Percentiles rank a stretch among this genome's conserved stretches.
phyloP scores from a whole-genome alignment of 1,140 invertebrate genomes.

The Phortica variegata region DNA sequence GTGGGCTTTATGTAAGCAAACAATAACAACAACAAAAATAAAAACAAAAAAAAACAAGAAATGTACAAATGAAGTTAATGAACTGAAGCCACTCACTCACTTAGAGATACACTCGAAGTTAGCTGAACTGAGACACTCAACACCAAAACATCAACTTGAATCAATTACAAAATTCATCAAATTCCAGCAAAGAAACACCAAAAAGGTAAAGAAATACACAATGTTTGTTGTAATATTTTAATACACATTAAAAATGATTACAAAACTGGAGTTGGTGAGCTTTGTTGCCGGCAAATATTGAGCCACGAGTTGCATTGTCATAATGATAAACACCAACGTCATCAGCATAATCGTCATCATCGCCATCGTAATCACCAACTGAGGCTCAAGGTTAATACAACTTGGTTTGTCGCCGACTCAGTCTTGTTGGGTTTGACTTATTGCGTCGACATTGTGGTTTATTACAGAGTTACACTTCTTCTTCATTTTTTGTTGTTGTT shows the following conservation, averaged over 20 bases:
- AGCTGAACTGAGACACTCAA: no score
- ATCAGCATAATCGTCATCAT: no score
- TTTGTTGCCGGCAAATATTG: no score
- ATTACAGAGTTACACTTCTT: no score
- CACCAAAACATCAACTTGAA: conserved; percentile 36
- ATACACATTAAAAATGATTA: conserved; percentile 5
- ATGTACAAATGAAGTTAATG: conserved; percentile 22
- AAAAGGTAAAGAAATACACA: not conserved
- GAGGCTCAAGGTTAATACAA: conserved; percentile 37
- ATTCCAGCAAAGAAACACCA: not conserved
- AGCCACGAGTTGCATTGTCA: no score
- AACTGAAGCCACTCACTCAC: no score
- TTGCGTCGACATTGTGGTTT: conserved; percentile 11
- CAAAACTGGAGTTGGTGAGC: no score
- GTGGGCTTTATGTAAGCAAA: no score
- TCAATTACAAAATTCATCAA: conserved; percentile 26
- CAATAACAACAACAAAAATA: conserved; percentile 25
- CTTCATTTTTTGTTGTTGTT: no score
- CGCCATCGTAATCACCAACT: conserved; percentile 19
- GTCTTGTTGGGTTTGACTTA: conserved; percentile 3
- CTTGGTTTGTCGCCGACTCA: conserved; percentile 2
- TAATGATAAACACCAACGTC: no score
- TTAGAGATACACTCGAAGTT: no score
- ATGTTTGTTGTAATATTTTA: not conserved
- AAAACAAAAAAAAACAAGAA: conserved; percentile 10